phyloP scores from a whole-genome alignment of 1,140 invertebrate genomes.

The Drosophila ercepeae region DNA sequence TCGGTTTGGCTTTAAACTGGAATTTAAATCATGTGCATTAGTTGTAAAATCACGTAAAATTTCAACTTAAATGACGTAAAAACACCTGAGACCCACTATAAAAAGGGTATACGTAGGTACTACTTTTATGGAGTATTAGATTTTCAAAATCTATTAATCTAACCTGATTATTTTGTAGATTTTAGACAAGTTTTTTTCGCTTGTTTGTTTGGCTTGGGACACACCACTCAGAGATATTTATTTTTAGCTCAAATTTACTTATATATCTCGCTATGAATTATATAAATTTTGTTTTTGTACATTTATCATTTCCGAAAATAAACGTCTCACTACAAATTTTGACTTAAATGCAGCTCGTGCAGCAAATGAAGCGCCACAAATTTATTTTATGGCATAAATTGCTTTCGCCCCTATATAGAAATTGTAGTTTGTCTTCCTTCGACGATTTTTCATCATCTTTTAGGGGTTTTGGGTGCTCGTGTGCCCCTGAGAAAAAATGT shows the following conservation, averaged over 20 bases:
- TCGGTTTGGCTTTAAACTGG: conserved; percentile 6
- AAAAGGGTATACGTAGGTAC: not conserved
- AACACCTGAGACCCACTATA: conserved; percentile 9
- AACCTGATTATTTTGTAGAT: conserved; percentile 7
- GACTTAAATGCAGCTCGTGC: conserved; percentile 40
- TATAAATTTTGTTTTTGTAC: conserved; percentile 18
- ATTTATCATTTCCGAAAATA: conserved; percentile 47
- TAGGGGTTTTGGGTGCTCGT: conserved; percentile 2
- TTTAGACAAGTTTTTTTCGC: not conserved
- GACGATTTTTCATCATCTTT: conserved; percentile 38
- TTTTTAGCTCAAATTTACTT: conserved; percentile 30
- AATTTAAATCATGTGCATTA: conserved; percentile 7
- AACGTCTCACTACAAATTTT: conserved; percentile 23
- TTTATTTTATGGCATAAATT: conserved; percentile 57
- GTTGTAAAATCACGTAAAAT: conserved; percentile 18
- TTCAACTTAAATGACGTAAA: conserved; percentile 20
- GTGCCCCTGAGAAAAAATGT: conserved; percentile 19
- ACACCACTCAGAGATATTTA: conserved; percentile 14
- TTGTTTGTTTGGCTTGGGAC: conserved; percentile 2
- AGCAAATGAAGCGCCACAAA: conserved; percentile 26
- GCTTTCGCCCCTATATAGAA: conserved; percentile 11
- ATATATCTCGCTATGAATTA: conserved; percentile 12
- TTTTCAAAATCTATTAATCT: conserved; percentile 5
- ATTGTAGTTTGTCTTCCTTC: conserved; percentile 5
- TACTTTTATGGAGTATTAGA: not conserved